Evolutionary conservation across 2,797 vertebrate genomes (phyloP).

Genomic region (Lacerta viridis): DNA sequence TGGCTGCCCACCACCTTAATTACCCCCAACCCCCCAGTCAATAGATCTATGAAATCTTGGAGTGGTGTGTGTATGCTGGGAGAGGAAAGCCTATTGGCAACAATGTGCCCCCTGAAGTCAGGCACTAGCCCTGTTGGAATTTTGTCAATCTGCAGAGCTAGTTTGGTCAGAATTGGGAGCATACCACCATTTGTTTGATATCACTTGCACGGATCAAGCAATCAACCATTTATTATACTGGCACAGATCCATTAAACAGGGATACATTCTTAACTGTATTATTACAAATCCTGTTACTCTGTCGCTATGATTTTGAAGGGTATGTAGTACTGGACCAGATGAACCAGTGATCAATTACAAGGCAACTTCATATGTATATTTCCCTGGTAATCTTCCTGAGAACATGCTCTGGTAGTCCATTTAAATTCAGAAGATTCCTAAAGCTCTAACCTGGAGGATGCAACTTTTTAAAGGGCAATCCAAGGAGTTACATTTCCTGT

Average conservation of each 20-base stretch:
- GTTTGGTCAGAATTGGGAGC: not conserved
- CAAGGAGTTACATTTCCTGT: not conserved
- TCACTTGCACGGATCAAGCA: too few species aligned
- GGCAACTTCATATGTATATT: not conserved
- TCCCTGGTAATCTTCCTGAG: not conserved
- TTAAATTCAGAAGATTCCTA: not conserved
- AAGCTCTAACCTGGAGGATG: not conserved
- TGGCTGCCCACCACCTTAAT: too few species aligned
- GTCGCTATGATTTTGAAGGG: not conserved
- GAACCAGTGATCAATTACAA: not conserved
- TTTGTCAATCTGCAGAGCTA: not conserved
- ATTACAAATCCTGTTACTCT: not conserved
- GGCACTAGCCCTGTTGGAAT: not conserved
- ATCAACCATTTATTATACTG: too few species aligned
- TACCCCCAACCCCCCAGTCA: too few species aligned
- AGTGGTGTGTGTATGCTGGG: too few species aligned
- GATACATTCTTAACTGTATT: not conserved
- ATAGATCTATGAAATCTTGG: too few species aligned
- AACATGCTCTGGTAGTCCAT: not conserved
- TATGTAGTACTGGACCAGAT: not conserved
- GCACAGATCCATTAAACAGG: too few species aligned
- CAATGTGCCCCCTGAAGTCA: too few species aligned
- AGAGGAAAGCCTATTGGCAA: too few species aligned
- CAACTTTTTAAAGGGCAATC: not conserved
- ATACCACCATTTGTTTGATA: not conserved